Base-by-base conservation (phyloP, 53 echinoderm and acorn worm genomes). In the Luidia sarsii region DNA sequence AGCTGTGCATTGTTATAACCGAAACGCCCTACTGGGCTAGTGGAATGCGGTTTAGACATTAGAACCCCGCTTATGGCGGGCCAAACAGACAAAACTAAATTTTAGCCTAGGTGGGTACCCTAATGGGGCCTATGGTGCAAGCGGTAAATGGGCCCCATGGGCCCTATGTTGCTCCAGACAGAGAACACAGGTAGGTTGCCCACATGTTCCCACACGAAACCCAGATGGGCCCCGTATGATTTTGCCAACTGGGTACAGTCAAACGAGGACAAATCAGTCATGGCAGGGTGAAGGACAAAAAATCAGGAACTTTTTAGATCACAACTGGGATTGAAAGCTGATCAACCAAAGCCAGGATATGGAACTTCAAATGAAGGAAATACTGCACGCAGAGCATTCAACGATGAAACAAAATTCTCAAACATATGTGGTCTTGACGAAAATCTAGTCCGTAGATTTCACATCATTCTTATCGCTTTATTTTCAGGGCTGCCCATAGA, bases 301-400 rank as follows among this genome's bases (percentile, higher is more conserved):
- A 66, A 65, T 15, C 81, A 66, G 20, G 52, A 75, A 41, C 59
- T 24, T 16, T 75, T 80, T 31, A 80, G 41, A 60, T 22, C 15
- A 8, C 64, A 80, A 80, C 80, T 80, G 46, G 80, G 80, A 31
- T 50, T 67, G 18, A 68, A 57, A 46, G 82, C 83, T 11, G 88
- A 88, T 34, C 53, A 88, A 66, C 75, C 88, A 4, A 88, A 83
- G 67, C 89, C 75, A 52, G 83, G 79, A 27, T 65, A 59, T 25
- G 83, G 89, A 16, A 89, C 56, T 46, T 33, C 89, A 35, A 83
- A 83, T 69, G 83, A 89, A 28, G 83, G 89, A 1, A 83, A 89
- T 37, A 83, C 83, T 22, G 89, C 83, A n/a, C 69, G 89, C 45
- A 89, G 89, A 69, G 74, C 83, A 13, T 88, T 88, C 19, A 23